Percentiles rank a stretch among this genome's conserved stretches.
Evolutionary conservation across 2,113 vertebrate species (phyloP).

Genomic region (Phyllostomus discolor): DNA sequence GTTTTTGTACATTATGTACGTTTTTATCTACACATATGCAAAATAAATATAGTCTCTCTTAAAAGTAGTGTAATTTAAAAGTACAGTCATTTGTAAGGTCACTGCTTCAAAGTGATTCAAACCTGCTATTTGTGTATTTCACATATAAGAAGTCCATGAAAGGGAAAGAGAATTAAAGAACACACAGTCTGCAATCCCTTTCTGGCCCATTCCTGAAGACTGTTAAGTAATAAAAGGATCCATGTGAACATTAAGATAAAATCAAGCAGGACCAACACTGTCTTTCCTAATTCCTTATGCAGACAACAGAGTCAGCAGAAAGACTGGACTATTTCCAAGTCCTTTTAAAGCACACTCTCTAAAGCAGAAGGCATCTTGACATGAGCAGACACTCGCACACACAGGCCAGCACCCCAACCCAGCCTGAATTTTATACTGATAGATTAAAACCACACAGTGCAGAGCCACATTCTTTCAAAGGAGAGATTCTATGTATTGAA

Average conservation of each 20-base stretch:
- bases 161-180: conserved; percentile 39
- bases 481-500: not conserved
- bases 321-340: conserved; percentile 67
- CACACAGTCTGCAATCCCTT: conserved; percentile 64
- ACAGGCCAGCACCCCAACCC: not conserved
- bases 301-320: conserved; percentile 64
- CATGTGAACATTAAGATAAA: conserved; percentile 75
- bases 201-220: conserved; percentile 57
- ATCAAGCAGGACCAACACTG: conserved; percentile 62
- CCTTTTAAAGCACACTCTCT: conserved; percentile 50
- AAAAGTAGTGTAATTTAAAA: conserved; percentile 59
- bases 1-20: conserved; percentile 59
- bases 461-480: conserved; percentile 21
- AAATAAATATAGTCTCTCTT: conserved; percentile 12
- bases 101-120: conserved; percentile 54
- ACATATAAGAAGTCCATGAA: conserved; percentile 38
- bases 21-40: not conserved
- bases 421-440: conserved; percentile 55
- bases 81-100: conserved; percentile 38
- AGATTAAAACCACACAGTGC: conserved; percentile 33
- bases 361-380: conserved; percentile 55
- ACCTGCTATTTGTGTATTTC: conserved; percentile 58
- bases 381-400: not conserved
- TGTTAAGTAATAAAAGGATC: conserved; percentile 71
- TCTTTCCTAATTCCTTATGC: conserved; percentile 66